Conservation (phyloP, 2,888 invertebrate genomes). For the Morpho achilles region DNA sequence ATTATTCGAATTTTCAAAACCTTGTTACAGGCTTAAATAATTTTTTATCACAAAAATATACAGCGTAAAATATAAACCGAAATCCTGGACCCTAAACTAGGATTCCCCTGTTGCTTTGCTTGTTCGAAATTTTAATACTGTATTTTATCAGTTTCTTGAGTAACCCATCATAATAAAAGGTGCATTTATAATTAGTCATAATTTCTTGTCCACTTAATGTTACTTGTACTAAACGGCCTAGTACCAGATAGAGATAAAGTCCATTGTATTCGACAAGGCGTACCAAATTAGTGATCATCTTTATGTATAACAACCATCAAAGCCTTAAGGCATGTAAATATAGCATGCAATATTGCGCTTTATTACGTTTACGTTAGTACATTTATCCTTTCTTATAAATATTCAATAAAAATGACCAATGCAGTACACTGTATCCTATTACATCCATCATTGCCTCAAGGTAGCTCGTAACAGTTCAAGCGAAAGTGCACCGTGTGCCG, state of each 20-base stretch:
- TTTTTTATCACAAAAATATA: too few species aligned
- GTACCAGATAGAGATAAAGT: constrained; percentile 7
- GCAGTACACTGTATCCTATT: constrained; percentile 5
- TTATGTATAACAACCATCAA: background rate
- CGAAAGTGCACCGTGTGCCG: constrained; percentile 1
- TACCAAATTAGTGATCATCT: constrained; percentile 12
- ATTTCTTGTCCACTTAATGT: constrained; percentile 3
- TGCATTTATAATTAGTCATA: constrained; percentile 5
- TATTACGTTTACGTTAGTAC: background rate
- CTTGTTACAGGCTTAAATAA: too few species aligned
- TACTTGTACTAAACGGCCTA: constrained; percentile 1
- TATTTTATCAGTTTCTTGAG: constrained; percentile 5
- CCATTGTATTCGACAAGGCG: constrained; percentile 14
- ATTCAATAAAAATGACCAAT: background rate
- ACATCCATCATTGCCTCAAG: constrained; percentile 6
- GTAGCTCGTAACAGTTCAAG: background rate
- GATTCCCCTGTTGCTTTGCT: too few species aligned
- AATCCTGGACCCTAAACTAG: too few species aligned
- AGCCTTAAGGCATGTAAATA: background rate
- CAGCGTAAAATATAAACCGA: too few species aligned
- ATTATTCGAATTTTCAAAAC: too few species aligned
- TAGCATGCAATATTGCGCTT: constrained; percentile 1
- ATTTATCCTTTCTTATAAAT: background rate
- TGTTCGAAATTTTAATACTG: background rate
- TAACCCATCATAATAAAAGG: background rate